These are phyloP conservation scores for Oceanodroma leucorhoa DNA, from an alignment of 2,797 vertebrate genomes.

Conservation along the genomic window DNA sequence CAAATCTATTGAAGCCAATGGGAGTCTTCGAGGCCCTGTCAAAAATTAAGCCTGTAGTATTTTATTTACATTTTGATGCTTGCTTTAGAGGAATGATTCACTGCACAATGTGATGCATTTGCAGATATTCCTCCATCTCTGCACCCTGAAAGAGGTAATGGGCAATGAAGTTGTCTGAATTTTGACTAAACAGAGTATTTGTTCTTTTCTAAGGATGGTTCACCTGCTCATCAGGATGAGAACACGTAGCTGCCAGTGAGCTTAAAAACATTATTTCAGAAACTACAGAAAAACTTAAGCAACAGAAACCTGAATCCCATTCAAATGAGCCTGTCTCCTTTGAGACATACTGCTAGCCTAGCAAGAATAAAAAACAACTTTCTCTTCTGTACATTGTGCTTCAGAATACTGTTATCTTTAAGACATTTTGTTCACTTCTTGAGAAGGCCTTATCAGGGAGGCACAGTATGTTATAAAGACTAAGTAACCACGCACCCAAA, in stretches of 20 bases:
- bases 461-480: neutral
- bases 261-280: slow-evolving; percentile 2
- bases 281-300: neutral
- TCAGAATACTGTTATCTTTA: slow-evolving; percentile 11
- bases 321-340: slow-evolving; percentile 17
- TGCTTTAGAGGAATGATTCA: neutral
- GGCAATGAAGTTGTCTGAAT: neutral
- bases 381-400: neutral
- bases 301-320: neutral
- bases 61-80: neutral
- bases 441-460: slow-evolving; percentile 24
- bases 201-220: neutral
- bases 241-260: neutral
- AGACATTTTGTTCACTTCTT: slow-evolving; percentile 9
- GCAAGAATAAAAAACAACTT: neutral
- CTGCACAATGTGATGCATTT: neutral
- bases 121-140: neutral
- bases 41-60: neutral
- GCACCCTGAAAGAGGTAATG: neutral
- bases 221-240: neutral
- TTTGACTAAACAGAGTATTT: neutral
- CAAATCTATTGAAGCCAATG: neutral
- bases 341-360: neutral
- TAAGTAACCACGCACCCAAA: neutral
- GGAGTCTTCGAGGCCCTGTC: neutral